Evolutionary conservation across 2,113 vertebrate genomes (phyloP).

Genomic region (human): GRCh38 chr12:40503001-40503500

Average conservation of each 20-base stretch:
- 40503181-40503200: not conserved
- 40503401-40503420: not conserved
- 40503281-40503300: too few relatives aligned
- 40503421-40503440: not conserved
- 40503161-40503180: not conserved
- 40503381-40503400: not conserved
- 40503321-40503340: not conserved
- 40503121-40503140: not conserved
- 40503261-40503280: too few relatives aligned
- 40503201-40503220: not conserved
- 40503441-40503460: too few relatives aligned
- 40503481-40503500: not conserved
- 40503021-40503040: not conserved
- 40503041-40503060: not conserved
- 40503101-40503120: too few relatives aligned
- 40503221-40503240: not conserved
- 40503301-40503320: not conserved
- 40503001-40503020: not conserved
- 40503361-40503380: not conserved
- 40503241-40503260: not conserved
- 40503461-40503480: not conserved
- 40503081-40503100: too few relatives aligned
- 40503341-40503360: not conserved
- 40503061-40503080: not conserved
- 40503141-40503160: not conserved